Percentiles rank a stretch among this genome's conserved stretches.
Conservation (phyloP, 2,113 vertebrate genomes). For the Leucoraja erinaceus region DNA sequence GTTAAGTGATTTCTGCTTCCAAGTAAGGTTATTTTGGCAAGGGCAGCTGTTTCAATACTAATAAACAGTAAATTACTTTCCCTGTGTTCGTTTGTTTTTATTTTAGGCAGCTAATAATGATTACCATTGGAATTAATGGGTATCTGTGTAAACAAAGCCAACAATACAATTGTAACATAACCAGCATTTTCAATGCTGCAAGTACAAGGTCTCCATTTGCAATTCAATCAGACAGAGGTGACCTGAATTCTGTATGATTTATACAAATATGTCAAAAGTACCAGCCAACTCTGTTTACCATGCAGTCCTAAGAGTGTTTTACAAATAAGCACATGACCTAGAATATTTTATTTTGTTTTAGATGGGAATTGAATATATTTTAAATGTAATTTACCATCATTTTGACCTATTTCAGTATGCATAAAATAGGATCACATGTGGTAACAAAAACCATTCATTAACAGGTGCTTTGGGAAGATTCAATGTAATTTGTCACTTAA, state of each 20-base stretch:
- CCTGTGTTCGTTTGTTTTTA: neutral
- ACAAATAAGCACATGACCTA: neutral
- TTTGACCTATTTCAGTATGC: constrained; percentile 28
- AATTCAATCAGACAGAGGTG: constrained; percentile 36
- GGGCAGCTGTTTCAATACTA: neutral
- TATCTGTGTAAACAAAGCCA: neutral
- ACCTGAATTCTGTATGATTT: constrained; percentile 32
- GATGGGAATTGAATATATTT: neutral
- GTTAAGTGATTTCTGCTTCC: constrained; percentile 2
- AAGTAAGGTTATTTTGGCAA: neutral
- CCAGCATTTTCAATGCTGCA: neutral
- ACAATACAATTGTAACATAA: neutral
- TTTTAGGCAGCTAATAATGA: constrained; percentile 4
- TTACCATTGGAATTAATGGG: neutral
- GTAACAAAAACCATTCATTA: constrained; percentile 32
- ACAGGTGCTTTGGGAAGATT: constrained; percentile 33
- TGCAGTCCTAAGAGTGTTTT: neutral
- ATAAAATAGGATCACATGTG: neutral
- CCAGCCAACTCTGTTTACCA: neutral
- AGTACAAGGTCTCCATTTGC: constrained; percentile 4
- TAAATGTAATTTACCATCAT: neutral
- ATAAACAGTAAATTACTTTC: constrained; percentile 10
- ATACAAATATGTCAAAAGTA: constrained; percentile 17
- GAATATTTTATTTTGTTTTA: neutral
- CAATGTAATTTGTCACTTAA: constrained; percentile 24